phyloP scores from a whole-genome alignment of 2,888 invertebrate genomes.

The Coelopa pilipes region DNA sequence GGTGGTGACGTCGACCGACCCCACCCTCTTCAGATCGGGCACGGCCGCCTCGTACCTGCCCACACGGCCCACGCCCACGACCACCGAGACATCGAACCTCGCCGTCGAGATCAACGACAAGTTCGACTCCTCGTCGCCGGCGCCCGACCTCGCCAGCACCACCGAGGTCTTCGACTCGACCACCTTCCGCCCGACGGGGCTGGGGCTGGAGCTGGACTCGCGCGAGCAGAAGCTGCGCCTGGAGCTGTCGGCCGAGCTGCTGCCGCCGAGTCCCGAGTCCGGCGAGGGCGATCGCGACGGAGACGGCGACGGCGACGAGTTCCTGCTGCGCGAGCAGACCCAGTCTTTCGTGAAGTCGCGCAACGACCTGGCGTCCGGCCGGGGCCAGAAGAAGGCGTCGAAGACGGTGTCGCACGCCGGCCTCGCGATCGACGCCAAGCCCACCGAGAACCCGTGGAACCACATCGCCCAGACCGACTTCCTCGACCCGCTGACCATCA shows the following conservation, averaged over 20 bases:
- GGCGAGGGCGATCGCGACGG: too few relatives aligned
- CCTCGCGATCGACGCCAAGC: conserved; percentile 42
- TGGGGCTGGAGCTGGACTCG: conserved; percentile 59
- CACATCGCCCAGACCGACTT: conserved; percentile 72
- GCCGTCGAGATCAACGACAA: conserved; percentile 64
- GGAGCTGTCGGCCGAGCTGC: conserved; percentile 64
- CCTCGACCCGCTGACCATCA: conserved; percentile 78
- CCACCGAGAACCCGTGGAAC: conserved; percentile 67
- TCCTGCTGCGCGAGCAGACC: conserved; percentile 76
- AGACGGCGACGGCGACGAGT: conserved; percentile 76
- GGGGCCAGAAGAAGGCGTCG: conserved; percentile 42
- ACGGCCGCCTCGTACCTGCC: conserved; percentile 62
- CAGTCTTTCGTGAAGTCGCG: conserved; percentile 75
- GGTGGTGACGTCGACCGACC: conserved; percentile 51
- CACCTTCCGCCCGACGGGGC: conserved; percentile 57
- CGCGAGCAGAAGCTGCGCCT: conserved; percentile 45
- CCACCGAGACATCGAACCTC: conserved; percentile 75
- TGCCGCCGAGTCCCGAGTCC: conserved; percentile 66
- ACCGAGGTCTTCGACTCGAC: conserved; percentile 61
- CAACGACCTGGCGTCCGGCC: conserved; percentile 54
- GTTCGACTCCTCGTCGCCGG: conserved; percentile 54
- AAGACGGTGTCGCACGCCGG: conserved; percentile 14
- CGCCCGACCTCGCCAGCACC: conserved; percentile 55
- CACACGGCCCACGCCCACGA: conserved; percentile 56
- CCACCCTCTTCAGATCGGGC: conserved; percentile 53